phyloP scores from a whole-genome alignment of 2,888 invertebrate species.

The Leptinotarsa tumamoca region DNA sequence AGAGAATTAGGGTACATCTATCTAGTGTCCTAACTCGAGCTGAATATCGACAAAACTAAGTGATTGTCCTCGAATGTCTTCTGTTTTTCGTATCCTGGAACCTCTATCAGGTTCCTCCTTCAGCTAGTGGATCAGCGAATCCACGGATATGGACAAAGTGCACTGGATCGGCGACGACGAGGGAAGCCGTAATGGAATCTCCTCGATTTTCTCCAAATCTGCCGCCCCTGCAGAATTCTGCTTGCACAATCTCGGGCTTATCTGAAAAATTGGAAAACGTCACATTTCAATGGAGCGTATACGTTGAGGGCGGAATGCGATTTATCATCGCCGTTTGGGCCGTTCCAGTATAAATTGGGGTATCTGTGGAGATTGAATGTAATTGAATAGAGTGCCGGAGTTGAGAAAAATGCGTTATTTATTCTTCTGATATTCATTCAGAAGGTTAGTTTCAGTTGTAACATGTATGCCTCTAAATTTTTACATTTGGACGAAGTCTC shows the following conservation, averaged over 20 bases:
- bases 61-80: constrained; percentile 54
- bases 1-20: no score
- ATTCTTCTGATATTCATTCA: no score
- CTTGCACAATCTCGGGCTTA: constrained; percentile 70
- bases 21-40: no score
- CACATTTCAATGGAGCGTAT: constrained; percentile 9
- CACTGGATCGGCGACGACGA: constrained; percentile 60
- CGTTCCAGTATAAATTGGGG: constrained; percentile 14
- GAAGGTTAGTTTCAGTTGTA: no score
- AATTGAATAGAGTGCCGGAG: neutral
- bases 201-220: constrained; percentile 78
- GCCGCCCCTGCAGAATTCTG: constrained; percentile 78
- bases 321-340: constrained; percentile 10
- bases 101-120: neutral
- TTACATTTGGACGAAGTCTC: no score
- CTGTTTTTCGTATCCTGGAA: constrained; percentile 46
- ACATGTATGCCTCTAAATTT: no score
- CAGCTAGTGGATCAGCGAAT: constrained; percentile 61
- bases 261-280: constrained; percentile 50
- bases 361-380: constrained; percentile 12
- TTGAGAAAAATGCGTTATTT: neutral
- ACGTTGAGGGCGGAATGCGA: constrained; percentile 2
- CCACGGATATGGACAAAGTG: constrained; percentile 64
- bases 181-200: constrained; percentile 69
- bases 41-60: constrained; percentile 31